Conservation (phyloP, 2,888 invertebrate species). For the Ophonus ardosiacus region DNA sequence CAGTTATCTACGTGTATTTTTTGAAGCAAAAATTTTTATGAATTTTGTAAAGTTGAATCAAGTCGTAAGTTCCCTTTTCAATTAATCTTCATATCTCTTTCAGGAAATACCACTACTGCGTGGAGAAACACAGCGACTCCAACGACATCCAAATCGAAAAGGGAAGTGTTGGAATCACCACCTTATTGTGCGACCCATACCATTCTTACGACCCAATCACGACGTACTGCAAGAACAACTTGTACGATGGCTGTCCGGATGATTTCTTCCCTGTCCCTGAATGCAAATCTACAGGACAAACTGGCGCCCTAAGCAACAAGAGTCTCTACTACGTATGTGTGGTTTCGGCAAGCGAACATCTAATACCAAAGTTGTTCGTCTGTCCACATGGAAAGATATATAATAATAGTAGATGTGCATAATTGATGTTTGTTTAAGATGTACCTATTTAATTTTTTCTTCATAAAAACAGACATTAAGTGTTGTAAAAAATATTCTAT, state of each 20-base stretch:
- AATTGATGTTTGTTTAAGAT: too few relatives aligned
- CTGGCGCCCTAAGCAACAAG: conserved; percentile 56
- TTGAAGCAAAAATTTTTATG: too few relatives aligned
- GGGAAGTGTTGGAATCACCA: not conserved
- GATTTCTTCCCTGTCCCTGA: conserved; percentile 53
- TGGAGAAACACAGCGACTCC: not conserved
- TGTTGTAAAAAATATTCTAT: too few relatives aligned
- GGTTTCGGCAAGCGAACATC: not conserved
- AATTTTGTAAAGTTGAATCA: too few relatives aligned
- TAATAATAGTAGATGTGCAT: conserved; percentile 10
- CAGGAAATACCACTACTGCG: conserved; percentile 19
- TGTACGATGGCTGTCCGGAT: conserved; percentile 41
- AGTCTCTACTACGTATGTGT: conserved; percentile 65
- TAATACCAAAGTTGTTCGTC: conserved; percentile 18
- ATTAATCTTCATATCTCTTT: too few relatives aligned
- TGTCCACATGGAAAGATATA: conserved; percentile 40
- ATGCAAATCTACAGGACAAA: conserved; percentile 57
- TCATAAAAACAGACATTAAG: too few relatives aligned
- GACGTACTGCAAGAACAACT: conserved; percentile 18
- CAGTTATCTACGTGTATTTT: too few relatives aligned
- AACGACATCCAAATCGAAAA: not conserved
- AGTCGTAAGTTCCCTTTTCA: too few relatives aligned
- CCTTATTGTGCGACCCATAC: not conserved
- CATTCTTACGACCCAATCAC: conserved; percentile 8
- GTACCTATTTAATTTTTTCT: too few relatives aligned